Base-by-base conservation (phyloP, 2,113 vertebrate species). In the Barbus barbus region DNA sequence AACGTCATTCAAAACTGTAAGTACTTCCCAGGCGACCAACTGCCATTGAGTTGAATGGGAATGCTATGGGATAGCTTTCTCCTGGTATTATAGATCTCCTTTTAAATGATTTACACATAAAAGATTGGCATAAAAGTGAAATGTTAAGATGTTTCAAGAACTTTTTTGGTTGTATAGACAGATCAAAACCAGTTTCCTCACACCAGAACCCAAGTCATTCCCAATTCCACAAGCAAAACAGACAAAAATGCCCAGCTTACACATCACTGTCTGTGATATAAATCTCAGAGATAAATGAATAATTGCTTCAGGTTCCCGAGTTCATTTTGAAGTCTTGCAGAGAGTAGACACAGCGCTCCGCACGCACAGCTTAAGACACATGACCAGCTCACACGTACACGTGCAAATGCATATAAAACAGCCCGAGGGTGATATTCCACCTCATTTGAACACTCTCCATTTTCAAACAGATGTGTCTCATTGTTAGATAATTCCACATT, bases 231-330 rank as follows among this genome's bases (percentile, higher is more conserved):
- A 8, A 36, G 65, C 28, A 53, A 82, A 82, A 53, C 28, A 69
- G 61, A 53, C 46, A 44, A 48, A 80, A 71, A 82, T 18, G 53
- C 65, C 46, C 65, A 72, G 31, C n/a, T 82, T 82, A 53, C 28
- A 56, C 28, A 14, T 9, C 9, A 56, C 46, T 71, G 18, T 31
- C 61, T 38, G 65, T 18, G 65, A 82, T 53, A 71, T 71, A 72
- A 56, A 81, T 46, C 78, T 67, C 20, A 88, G 85, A 87, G 83
- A 87, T 89, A 86, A 91, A 90, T 91, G 86, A 91, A 88, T 92
- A 86, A 91, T 90, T 82, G 86, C 18, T 69, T 61, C 84, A 85
- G 85, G 73, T 80, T 90, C 89, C 75, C 8, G 48, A 72, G 86
- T 84, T 86, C 85, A 90, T 91, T 92, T 92, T 91, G 88, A 87